Conservation (phyloP, 1,140 invertebrate species). For the Heliothis subflexa region DNA sequence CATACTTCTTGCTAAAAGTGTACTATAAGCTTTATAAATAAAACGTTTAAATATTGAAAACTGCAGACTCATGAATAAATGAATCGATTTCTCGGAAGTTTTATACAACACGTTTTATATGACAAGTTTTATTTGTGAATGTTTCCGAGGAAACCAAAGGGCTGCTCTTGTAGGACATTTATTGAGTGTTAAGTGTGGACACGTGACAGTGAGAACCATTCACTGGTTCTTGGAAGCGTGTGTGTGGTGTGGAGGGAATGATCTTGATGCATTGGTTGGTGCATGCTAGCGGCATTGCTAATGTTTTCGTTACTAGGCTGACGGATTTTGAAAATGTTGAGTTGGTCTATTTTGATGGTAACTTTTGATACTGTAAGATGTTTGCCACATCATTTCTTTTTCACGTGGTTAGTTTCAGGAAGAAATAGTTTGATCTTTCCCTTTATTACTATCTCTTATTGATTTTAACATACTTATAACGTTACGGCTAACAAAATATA, state of each 20-base stretch:
- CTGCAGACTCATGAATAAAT: background rate
- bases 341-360: no score
- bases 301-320: background rate
- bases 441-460: no score
- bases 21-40: no score
- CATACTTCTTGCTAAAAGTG: no score
- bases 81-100: background rate
- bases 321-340: no score
- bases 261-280: background rate
- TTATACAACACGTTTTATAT: background rate
- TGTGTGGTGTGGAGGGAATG: background rate
- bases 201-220: constrained; percentile 8
- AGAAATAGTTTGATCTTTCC: no score
- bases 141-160: constrained; percentile 3
- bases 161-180: background rate
- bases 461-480: background rate
- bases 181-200: constrained; percentile 30
- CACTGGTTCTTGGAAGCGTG: background rate
- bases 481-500: background rate
- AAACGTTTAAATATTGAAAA: background rate
- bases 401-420: no score
- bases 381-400: no score
- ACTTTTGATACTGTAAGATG: no score
- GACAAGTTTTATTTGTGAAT: constrained; percentile 8
- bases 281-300: background rate